Evolutionary conservation across 2,888 invertebrate species (phyloP).

Genomic region (Malachius bipustulatus): DNA sequence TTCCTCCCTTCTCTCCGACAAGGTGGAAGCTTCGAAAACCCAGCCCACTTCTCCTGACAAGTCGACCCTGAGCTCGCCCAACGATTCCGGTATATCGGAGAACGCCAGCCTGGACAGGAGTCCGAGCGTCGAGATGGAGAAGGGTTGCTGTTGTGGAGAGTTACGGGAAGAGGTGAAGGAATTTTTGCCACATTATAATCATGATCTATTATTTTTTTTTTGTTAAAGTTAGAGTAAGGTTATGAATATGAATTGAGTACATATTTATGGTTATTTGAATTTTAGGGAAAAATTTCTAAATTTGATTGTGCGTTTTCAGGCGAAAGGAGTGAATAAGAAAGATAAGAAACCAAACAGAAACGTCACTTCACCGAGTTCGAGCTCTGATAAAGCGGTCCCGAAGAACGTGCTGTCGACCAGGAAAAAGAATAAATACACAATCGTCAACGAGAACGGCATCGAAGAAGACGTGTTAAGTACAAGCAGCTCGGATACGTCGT

Average conservation of each 20-base stretch:
- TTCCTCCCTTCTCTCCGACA: conserved; percentile 42
- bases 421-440: conserved; percentile 14
- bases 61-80: conserved; percentile 33
- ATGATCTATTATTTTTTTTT: no score
- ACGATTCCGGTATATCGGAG: conserved; percentile 61
- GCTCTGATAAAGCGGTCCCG: conserved; percentile 21
- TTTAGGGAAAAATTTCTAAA: no score
- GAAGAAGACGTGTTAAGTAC: conserved; percentile 30
- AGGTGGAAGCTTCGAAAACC: conserved; percentile 36
- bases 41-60: conserved; percentile 11
- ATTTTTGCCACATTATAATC: no score
- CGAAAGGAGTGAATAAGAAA: no score
- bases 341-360: no score
- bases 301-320: no score
- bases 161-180: conserved; percentile 14
- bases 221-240: conserved; percentile 18
- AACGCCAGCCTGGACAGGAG: conserved; percentile 57
- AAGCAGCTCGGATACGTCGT: conserved; percentile 47
- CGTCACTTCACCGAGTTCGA: no score
- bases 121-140: conserved; percentile 46
- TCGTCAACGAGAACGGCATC: conserved; percentile 9
- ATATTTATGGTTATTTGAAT: no score
- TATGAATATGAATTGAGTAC: no score
- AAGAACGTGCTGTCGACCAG: conserved; percentile 17
- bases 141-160: no score